Evolutionary conservation across 2,888 invertebrate species (phyloP).

Genomic region (Siphlonurus alternatus): DNA sequence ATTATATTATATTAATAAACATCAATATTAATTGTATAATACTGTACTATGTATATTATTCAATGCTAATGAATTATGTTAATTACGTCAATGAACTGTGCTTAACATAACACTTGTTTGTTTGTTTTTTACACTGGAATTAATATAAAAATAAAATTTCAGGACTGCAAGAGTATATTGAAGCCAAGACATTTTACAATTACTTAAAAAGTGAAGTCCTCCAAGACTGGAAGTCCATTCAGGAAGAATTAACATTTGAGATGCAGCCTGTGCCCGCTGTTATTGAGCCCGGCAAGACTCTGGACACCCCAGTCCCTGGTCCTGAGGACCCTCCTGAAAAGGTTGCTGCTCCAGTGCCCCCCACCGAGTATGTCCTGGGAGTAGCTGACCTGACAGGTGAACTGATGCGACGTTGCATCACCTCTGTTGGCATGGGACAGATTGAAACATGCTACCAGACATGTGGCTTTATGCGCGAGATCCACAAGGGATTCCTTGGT

Average conservation of each 20-base stretch:
- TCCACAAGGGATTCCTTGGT: conserved; percentile 34
- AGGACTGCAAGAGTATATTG: conserved; percentile 64
- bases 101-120: too few species aligned
- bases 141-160: too few species aligned
- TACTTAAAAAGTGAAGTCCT: conserved; percentile 43
- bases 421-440: conserved; percentile 60
- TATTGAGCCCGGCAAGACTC: conserved; percentile 13
- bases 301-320: conserved; percentile 11
- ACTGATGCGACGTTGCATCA: conserved; percentile 76
- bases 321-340: conserved; percentile 10
- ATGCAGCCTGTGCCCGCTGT: conserved; percentile 11
- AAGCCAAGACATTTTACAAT: conserved; percentile 64
- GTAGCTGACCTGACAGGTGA: conserved; percentile 80
- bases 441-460: conserved; percentile 50
- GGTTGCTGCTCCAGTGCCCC: conserved; percentile 21
- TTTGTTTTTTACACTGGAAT: too few species aligned
- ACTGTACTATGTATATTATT: neutral
- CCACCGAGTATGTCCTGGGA: conserved; percentile 51
- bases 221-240: conserved; percentile 39
- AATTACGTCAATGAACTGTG: too few species aligned
- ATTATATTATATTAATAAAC: neutral
- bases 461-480: conserved; percentile 51
- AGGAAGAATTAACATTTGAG: conserved; percentile 33
- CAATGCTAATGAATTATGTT: neutral
- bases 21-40: neutral